Evolutionary conservation across 2,888 invertebrate genomes (phyloP), one percentile per base, ranked within the genome.

Genomic region (Villa cingulata): DNA sequence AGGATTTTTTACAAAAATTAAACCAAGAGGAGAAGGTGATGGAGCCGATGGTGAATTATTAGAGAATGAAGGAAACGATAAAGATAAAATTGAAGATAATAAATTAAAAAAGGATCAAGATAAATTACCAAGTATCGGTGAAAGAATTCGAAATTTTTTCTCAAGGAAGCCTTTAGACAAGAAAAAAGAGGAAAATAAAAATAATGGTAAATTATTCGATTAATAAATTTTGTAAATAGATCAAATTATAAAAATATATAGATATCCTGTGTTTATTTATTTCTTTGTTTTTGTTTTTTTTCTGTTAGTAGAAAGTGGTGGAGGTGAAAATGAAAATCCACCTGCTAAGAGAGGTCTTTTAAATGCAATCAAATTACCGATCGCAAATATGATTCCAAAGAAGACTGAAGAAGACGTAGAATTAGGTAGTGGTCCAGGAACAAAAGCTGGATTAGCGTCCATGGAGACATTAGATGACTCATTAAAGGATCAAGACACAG

Each of bases 391-490:
- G 58, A 74, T 77, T 56, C 70, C 70, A 58, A 69, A 66, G 55
- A 64, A 68, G 47, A 65, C 70, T 57, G 49, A 64, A 46, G 73
- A 68, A 39, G 67, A 72, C 59, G 64, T 70, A 7, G 76, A 78
- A 61, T 63, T 72, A 29, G 74, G 76, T 48, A 66, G 72, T 42
- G 75, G 73, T 48, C 61, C 72, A 46, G 74, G 75, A 50, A 65
- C 68, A n/a, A 78, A 78, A 55, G 84, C 83, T 7, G 80, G 83
- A 18, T 71, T 87, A 44, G 86, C 87, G 2, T 86, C 86, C 7
- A 81, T 83, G 76, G 87, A 87, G 65, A 86, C 86, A 1, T 70
- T 86, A 40, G 86, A 85, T 60, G 86, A 86, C 57, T 80, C 80
- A 55, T 66, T 74, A 17, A 73, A 78, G 46, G 77, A 78, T 55